A percentile compares a stretch with the other conserved stretches of the same genome.
Evolutionary conservation across 2,797 vertebrate genomes (phyloP).

Genomic region (Gambelia wislizenii): DNA sequence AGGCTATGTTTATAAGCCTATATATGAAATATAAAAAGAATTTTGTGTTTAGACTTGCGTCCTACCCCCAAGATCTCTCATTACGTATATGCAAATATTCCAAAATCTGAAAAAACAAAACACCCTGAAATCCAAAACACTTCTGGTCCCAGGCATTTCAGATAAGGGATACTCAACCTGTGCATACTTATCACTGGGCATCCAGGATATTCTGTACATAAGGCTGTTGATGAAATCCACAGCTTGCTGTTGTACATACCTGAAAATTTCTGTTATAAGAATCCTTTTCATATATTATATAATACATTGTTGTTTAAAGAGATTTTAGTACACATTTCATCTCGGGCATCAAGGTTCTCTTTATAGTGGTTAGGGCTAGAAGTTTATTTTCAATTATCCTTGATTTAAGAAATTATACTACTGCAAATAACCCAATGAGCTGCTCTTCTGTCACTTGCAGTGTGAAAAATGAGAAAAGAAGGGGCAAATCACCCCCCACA

Average conservation of each 20-base stretch:
- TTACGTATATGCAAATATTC: too few relatives aligned
- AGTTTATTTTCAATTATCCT: not conserved
- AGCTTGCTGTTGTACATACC: not conserved
- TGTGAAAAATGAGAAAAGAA: not conserved
- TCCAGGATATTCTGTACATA: not conserved
- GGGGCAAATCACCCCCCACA: too few relatives aligned
- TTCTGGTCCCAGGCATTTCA: too few relatives aligned
- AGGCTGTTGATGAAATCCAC: not conserved
- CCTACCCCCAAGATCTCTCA: too few relatives aligned
- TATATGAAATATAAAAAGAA: too few relatives aligned
- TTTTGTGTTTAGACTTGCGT: too few relatives aligned
- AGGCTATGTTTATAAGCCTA: too few relatives aligned
- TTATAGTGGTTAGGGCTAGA: not conserved
- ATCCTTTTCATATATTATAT: not conserved
- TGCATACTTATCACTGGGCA: too few relatives aligned
- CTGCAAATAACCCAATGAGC: not conserved
- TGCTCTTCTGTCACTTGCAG: not conserved
- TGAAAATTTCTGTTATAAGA: not conserved
- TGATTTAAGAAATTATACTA: not conserved
- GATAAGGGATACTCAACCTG: too few relatives aligned
- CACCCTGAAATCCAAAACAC: too few relatives aligned
- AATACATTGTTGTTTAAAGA: not conserved
- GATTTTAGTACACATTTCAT: not conserved
- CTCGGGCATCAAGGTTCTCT: not conserved
- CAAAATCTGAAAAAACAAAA: too few relatives aligned